Conservation (phyloP, 2,797 vertebrate genomes). For the Coccyzus lansbergi region DNA sequence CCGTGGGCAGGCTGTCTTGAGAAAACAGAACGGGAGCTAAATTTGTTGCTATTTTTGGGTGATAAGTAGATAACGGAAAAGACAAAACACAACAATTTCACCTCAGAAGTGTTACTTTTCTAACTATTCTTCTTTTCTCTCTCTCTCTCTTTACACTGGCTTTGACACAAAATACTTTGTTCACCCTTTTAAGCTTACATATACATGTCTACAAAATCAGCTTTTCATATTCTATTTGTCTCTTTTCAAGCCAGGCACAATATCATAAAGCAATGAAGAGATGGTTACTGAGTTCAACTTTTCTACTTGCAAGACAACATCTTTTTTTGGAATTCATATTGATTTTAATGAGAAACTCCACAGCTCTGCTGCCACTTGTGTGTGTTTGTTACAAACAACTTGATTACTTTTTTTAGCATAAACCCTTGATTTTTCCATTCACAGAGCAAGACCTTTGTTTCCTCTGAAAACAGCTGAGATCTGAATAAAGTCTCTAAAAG, state of each 20-base stretch:
- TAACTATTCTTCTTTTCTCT: constrained; percentile 10
- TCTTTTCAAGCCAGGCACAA: not conserved
- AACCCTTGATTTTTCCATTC: not conserved
- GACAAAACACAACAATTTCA: constrained; percentile 49
- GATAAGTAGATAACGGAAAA: constrained; percentile 60
- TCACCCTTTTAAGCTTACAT: not conserved
- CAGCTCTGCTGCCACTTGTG: not conserved
- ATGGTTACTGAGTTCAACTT: constrained; percentile 29
- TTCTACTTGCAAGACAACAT: constrained; percentile 51
- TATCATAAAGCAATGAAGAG: not conserved
- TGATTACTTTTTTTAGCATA: not conserved
- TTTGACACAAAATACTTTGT: constrained; percentile 20
- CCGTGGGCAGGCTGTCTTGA: constrained; percentile 68
- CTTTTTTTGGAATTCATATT: constrained; percentile 40
- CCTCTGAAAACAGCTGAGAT: not conserved
- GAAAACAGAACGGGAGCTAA: constrained; percentile 67
- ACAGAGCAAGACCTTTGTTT: not conserved
- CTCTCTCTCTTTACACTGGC: not conserved
- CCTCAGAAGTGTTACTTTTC: constrained; percentile 36
- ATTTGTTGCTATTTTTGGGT: constrained; percentile 64
- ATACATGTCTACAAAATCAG: not conserved
- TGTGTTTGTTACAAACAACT: not conserved
- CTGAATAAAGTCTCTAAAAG: not conserved
- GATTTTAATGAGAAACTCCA: not conserved
- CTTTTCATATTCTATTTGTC: not conserved